phyloP scores from a whole-genome alignment of 2,113 vertebrate species.

The Haemorhous mexicanus region DNA sequence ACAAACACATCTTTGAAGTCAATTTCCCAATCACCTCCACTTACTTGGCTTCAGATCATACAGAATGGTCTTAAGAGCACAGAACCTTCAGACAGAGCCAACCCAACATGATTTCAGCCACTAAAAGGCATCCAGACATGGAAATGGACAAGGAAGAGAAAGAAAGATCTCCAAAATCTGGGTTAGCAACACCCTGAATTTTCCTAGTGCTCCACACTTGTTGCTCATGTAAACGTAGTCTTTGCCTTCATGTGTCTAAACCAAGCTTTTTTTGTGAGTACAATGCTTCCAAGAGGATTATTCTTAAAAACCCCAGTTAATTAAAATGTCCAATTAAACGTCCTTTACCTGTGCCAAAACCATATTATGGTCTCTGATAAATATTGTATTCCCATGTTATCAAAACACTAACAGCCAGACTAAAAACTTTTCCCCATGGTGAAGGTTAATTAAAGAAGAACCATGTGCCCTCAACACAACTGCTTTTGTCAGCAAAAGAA shows the following conservation, averaged over 20 bases:
- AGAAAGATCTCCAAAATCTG: background rate
- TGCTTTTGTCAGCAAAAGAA: background rate
- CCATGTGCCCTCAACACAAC: background rate
- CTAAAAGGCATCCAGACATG: background rate
- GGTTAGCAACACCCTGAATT: background rate
- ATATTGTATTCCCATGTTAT: background rate
- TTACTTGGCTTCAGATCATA: background rate
- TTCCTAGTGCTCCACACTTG: background rate
- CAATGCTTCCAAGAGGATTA: background rate
- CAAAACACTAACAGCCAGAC: background rate
- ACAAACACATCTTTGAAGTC: background rate
- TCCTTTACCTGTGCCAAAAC: background rate
- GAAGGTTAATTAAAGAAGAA: background rate
- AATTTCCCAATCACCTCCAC: background rate
- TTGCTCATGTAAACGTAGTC: background rate
- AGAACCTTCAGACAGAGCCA: background rate
- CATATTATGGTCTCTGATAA: background rate
- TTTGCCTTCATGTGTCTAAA: background rate
- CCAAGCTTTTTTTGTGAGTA: background rate
- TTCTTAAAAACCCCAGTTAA: background rate
- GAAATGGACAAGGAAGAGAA: background rate
- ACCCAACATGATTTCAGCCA: fast-evolving
- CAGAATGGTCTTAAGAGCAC: background rate
- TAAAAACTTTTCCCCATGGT: background rate
- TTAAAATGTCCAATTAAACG: background rate